Evolutionary conservation across 2,113 vertebrate species (phyloP), one percentile per base, ranked within the genome.

Genomic region (Myanophis thanlyinensis): DNA sequence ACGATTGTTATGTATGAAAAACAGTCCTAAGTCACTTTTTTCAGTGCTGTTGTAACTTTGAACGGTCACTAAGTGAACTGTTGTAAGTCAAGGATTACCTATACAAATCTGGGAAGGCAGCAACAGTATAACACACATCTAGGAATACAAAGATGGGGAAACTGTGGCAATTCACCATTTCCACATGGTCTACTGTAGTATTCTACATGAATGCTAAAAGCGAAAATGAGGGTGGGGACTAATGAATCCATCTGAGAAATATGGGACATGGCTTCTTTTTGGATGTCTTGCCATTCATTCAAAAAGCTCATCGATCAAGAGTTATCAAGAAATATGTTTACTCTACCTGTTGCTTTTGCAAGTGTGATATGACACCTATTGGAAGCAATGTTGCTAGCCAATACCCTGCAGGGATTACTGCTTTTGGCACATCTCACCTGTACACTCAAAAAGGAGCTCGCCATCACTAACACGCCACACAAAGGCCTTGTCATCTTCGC

Each of bases 401-500:
- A 27, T n/a, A 20, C 1, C 12, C 35, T 85, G 23, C 47, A 80
- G 8, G 3, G 54, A 44, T 4, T 1, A 8, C 11, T 27, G 10
- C 3, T 25, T 23, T 40, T 0, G 5, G 1, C 6, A n/a, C 2
- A 1, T 20, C 97, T 97, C 90, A 99, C 99, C 99, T 95, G 98
- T 97, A 95, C 99, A 99, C 88, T 99, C 98, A 2, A 99, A 97
- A 86, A 99, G 96, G 46, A 99, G 98, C 30, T 99, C 98, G 25
- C 99, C 99, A 0, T 99, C 98, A 0, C 97, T 98, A 93, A 99
- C 95, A 0, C 97, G 97, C 99, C 99, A 99, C 0, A 99, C 98
- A 0, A 97, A 99, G 5, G 99, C 99, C 93, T 98, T 98, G 91
- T 99, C 99, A 0, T 99, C 99, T 95, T 99, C 99, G 2, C 99